Conservation (phyloP, 1,140 invertebrate species). For the Colletes latitarsis region DNA sequence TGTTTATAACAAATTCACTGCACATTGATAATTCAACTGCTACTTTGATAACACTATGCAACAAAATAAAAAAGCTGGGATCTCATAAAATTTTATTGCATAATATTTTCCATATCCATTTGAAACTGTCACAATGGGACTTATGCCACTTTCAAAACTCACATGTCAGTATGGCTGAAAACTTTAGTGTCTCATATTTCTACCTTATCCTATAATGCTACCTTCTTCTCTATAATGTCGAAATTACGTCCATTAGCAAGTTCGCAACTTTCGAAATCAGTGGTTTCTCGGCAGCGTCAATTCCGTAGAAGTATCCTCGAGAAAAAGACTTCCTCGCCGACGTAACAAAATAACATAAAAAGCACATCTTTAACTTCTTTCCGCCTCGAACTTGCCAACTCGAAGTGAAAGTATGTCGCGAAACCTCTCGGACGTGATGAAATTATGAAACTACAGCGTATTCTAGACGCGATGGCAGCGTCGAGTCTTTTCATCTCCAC, state of each 20-base stretch:
- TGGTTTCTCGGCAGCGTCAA: background rate
- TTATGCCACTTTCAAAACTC: no score
- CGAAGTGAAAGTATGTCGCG: conserved; percentile 42
- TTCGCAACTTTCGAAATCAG: background rate
- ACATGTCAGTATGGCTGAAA: no score
- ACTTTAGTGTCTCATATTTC: no score
- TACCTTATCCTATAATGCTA: no score
- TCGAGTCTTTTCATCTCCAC: conserved; percentile 30
- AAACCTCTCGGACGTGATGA: conserved; percentile 54
- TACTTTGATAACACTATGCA: no score
- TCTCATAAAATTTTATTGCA: no score
- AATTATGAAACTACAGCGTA: conserved; percentile 55
- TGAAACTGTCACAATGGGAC: no score
- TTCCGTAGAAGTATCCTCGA: background rate
- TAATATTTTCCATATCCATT: no score
- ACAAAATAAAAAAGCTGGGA: no score
- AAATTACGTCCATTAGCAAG: background rate
- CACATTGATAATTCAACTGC: no score
- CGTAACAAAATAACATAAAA: background rate
- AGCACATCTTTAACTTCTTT: conserved; percentile 1
- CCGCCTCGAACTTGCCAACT: conserved; percentile 16
- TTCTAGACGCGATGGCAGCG: conserved; percentile 32
- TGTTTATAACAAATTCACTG: no score
- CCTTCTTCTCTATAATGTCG: no score
- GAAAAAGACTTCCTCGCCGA: background rate